A percentile compares a stretch with the other conserved stretches of the same genome.
Conservation (phyloP, 2,797 vertebrate species). For the Tokudaia muenninki region DNA sequence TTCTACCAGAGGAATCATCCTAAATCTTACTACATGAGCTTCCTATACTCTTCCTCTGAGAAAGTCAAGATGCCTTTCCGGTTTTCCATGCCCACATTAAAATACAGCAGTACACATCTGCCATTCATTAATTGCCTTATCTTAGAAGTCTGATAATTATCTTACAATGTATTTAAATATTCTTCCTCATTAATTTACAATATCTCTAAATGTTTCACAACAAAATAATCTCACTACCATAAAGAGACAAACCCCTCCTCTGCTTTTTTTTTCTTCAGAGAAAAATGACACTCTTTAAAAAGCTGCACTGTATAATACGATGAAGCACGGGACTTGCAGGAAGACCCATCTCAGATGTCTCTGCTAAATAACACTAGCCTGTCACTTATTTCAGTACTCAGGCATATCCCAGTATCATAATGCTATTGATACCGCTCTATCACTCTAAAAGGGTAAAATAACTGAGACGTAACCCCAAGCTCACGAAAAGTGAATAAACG, state of each 20-base stretch:
- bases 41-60: conserved; percentile 21
- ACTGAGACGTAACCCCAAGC: background rate
- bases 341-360: background rate
- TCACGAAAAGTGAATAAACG: conserved; percentile 62
- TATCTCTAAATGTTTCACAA: background rate
- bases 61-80: background rate
- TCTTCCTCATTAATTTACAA: background rate
- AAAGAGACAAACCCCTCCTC: background rate
- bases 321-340: background rate
- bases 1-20: background rate
- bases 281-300: background rate
- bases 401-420: background rate
- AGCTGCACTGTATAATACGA: background rate
- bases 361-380: conserved; percentile 57
- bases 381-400: background rate
- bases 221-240: conserved; percentile 33
- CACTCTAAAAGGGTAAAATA: background rate
- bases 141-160: conserved; percentile 34
- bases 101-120: background rate
- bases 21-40: conserved; percentile 11
- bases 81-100: background rate
- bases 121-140: background rate
- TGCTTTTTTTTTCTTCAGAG: background rate
- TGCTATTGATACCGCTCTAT: background rate
- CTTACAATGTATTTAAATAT: background rate